phyloP scores from a whole-genome alignment of 2,888 invertebrate genomes.

The Drosophila falleni region DNA sequence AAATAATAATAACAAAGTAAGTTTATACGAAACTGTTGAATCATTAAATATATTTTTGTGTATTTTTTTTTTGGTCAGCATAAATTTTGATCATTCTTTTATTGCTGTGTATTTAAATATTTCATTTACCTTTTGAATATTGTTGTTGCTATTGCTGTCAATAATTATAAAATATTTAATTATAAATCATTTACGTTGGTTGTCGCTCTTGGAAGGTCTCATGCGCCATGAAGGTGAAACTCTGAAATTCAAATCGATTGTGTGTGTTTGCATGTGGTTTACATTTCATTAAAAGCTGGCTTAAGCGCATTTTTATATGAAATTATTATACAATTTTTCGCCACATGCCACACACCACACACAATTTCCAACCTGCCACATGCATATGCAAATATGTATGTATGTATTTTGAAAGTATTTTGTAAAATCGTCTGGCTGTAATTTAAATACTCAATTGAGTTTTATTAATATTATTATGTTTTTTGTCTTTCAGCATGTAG shows the following conservation, averaged over 20 bases:
- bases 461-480: constrained; percentile 6
- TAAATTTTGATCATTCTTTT: constrained; percentile 44
- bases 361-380: constrained; percentile 7
- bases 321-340: constrained; percentile 70
- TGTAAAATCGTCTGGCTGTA: constrained; percentile 55
- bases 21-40: constrained; percentile 42
- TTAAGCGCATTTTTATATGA: constrained; percentile 71
- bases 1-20: constrained; percentile 10
- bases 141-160: constrained; percentile 41
- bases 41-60: constrained; percentile 34
- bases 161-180: constrained; percentile 80
- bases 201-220: constrained; percentile 65
- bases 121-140: constrained; percentile 45
- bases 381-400: constrained; percentile 50
- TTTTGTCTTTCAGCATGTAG: constrained; percentile 38
- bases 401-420: constrained; percentile 66
- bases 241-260: constrained; percentile 51
- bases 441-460: constrained; percentile 37
- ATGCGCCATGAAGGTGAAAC: constrained; percentile 75
- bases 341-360: constrained; percentile 12
- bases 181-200: constrained; percentile 69
- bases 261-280: constrained; percentile 46
- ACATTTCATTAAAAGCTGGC: constrained; percentile 73
- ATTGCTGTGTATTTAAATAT: constrained; percentile 14
- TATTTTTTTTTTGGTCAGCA: constrained; percentile 51